A percentile compares a stretch with the other conserved stretches of the same genome.
Conservation (phyloP, 2,113 vertebrate species). For the Thunnus thynnus region DNA sequence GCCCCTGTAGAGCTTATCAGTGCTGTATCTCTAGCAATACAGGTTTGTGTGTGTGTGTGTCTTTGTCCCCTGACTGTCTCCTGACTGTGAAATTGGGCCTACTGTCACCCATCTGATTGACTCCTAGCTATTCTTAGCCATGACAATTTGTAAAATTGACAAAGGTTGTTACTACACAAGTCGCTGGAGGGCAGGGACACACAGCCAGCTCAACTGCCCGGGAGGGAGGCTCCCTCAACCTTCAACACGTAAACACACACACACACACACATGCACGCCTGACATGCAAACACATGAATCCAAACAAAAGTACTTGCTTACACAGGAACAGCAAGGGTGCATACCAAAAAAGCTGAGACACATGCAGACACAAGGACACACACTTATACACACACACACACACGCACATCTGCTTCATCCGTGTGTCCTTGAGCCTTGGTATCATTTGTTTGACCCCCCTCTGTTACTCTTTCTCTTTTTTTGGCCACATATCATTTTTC, state of each 20-base stretch:
- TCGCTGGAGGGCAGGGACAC: slow-evolving; percentile 53
- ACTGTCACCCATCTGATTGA: slow-evolving; percentile 69
- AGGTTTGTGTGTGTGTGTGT: slow-evolving; percentile 21
- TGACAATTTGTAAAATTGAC: slow-evolving; percentile 73
- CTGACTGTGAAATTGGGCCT: slow-evolving; percentile 49
- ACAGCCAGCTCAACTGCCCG: slow-evolving; percentile 26
- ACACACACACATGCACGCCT: slow-evolving; percentile 1
- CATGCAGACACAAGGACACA: neutral
- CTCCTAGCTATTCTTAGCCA: slow-evolving; percentile 68
- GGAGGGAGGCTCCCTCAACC: slow-evolving; percentile 43
- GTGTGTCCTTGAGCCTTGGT: slow-evolving; percentile 63
- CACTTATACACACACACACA: neutral
- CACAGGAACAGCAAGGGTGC: slow-evolving; percentile 3
- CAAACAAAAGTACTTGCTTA: neutral
- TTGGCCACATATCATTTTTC: slow-evolving; percentile 53
- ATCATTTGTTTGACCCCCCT: slow-evolving; percentile 57
- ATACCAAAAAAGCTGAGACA: neutral
- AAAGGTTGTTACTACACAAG: slow-evolving; percentile 61
- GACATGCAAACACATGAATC: slow-evolving; percentile 9
- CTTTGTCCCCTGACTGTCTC: slow-evolving; percentile 36
- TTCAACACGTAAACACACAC: slow-evolving; percentile 10
- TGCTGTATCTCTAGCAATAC: neutral
- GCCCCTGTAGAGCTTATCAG: neutral
- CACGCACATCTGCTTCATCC: slow-evolving; percentile 33
- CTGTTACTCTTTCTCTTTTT: slow-evolving; percentile 32